Conservation (phyloP, 2,113 vertebrate species). For the Tonatia bakeri region DNA sequence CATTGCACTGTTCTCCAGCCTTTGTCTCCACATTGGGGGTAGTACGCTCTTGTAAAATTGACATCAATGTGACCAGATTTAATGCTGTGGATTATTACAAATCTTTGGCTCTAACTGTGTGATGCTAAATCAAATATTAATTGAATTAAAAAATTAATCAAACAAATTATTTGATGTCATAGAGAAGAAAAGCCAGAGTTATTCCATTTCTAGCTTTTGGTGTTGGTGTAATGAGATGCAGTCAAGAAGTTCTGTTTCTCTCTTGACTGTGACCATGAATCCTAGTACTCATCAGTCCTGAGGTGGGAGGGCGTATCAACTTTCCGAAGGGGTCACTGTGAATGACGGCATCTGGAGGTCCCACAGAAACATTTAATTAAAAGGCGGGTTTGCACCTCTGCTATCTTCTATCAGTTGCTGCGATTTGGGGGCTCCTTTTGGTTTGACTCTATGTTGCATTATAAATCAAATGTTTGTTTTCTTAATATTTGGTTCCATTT, state of each 20-base stretch:
- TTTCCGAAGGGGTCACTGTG: not conserved
- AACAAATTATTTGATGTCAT: not conserved
- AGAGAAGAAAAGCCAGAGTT: not conserved
- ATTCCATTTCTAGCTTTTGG: not conserved
- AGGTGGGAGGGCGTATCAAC: not conserved
- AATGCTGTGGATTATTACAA: not conserved
- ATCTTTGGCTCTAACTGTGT: not conserved
- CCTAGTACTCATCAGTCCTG: not conserved
- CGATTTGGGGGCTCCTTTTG: not conserved
- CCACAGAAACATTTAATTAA: not conserved
- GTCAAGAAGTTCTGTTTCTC: not conserved
- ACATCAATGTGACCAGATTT: not conserved
- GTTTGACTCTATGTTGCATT: not conserved
- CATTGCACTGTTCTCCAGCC: not conserved
- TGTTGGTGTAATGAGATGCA: not conserved
- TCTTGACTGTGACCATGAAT: not conserved
- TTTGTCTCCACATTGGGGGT: too few relatives aligned
- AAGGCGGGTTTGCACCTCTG: not conserved
- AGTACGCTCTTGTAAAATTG: not conserved
- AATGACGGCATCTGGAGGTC: not conserved
- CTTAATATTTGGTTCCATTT: not conserved
- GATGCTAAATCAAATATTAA: not conserved
- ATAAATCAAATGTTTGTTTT: not conserved
- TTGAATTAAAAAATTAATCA: conserved; percentile 9
- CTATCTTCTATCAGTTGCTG: not conserved